phyloP scores from a whole-genome alignment of 2,113 vertebrate genomes.

The Nothobranchius furzeri region DNA sequence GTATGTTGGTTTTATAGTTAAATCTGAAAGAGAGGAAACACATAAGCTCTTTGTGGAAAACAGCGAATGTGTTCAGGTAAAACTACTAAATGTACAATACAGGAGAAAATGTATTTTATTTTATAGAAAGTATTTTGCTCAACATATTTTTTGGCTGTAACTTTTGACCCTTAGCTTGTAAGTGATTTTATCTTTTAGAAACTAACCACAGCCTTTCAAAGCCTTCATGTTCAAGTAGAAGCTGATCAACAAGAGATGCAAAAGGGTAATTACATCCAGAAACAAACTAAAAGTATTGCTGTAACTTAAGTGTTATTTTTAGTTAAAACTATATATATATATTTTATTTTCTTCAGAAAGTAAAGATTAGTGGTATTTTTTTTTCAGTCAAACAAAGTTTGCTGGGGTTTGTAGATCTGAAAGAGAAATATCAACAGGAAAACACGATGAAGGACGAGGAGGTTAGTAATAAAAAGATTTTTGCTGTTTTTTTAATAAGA shows the following conservation, averaged over 20 bases:
- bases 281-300: too few species aligned
- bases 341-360: not conserved
- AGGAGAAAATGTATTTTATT: not conserved
- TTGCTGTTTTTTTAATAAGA: not conserved
- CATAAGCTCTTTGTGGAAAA: slow-evolving; percentile 84
- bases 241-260: slow-evolving; percentile 83
- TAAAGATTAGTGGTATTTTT: not conserved
- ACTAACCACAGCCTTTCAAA: slow-evolving; percentile 86
- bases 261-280: slow-evolving; percentile 71
- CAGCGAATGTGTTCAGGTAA: slow-evolving; percentile 85
- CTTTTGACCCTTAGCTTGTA: not conserved
- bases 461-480: slow-evolving; percentile 69
- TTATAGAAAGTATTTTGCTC: not conserved
- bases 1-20: slow-evolving; percentile 79
- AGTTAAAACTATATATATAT: not conserved
- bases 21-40: slow-evolving; percentile 90
- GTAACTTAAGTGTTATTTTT: too few species aligned
- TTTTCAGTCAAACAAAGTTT: slow-evolving; percentile 85
- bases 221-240: slow-evolving; percentile 83
- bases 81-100: not conserved
- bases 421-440: slow-evolving; percentile 81
- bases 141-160: not conserved
- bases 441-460: slow-evolving; percentile 82
- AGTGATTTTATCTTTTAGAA: slow-evolving; percentile 75
- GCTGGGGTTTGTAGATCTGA: slow-evolving; percentile 81